Conservation (phyloP, 2,113 vertebrate genomes). For the Triplophysa dalaica region DNA sequence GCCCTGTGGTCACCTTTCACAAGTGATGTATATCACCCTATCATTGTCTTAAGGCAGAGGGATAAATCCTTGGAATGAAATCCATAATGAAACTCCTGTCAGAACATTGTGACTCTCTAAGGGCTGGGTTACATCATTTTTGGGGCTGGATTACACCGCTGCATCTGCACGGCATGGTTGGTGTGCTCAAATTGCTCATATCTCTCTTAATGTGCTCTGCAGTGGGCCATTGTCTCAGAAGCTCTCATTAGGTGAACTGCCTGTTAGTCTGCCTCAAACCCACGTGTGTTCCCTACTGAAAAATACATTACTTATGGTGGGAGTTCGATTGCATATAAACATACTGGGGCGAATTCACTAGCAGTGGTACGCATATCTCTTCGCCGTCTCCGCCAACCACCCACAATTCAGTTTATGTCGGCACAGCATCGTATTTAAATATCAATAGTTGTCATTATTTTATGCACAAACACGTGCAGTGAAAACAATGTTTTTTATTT, state of each 20-base stretch:
- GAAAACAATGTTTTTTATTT: background rate
- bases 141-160: conserved; percentile 39
- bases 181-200: conserved; percentile 39
- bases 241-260: conserved; percentile 47
- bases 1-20: conserved; percentile 41
- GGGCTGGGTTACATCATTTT: conserved; percentile 49
- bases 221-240: conserved; percentile 37
- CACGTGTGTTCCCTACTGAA: conserved; percentile 3
- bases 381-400: background rate
- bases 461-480: background rate
- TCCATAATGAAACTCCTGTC: conserved; percentile 53
- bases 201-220: conserved; percentile 42
- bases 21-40: conserved; percentile 49
- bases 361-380: background rate
- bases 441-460: background rate
- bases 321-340: conserved; percentile 5
- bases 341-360: background rate
- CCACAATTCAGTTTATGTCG: background rate
- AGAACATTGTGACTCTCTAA: conserved; percentile 43
- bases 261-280: conserved; percentile 24
- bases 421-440: background rate
- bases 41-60: conserved; percentile 28
- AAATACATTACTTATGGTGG: conserved; percentile 1
- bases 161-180: conserved; percentile 38
- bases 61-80: conserved; percentile 52